These are phyloP conservation scores for Formica selysi DNA, from an alignment of 1,140 invertebrate genomes.

Conservation along the genomic window DNA sequence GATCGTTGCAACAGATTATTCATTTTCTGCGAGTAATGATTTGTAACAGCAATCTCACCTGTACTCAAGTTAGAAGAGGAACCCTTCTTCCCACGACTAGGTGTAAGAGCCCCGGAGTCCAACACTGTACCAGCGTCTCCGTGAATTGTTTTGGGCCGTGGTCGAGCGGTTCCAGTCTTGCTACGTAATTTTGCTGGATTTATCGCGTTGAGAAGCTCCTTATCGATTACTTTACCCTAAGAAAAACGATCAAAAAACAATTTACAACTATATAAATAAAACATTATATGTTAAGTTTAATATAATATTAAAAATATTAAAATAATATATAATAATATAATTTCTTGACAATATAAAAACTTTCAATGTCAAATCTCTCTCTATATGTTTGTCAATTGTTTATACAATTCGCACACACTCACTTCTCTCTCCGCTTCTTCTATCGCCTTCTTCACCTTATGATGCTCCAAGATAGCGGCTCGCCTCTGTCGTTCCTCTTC, in stretches of 20 bases:
- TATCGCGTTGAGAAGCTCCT: slow-evolving; percentile 90
- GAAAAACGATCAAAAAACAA: slow-evolving; percentile 37
- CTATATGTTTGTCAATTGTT: too few relatives aligned
- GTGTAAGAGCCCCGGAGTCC: slow-evolving; percentile 91
- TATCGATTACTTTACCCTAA: slow-evolving; percentile 92
- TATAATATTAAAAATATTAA: too few relatives aligned
- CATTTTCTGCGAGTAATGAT: slow-evolving; percentile 26
- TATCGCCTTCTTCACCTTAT: slow-evolving; percentile 97
- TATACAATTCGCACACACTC: slow-evolving; percentile 37
- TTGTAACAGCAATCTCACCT: slow-evolving; percentile 86
- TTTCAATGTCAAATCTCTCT: too few relatives aligned
- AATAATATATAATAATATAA: too few relatives aligned
- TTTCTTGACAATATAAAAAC: too few relatives aligned
- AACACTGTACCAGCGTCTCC: slow-evolving; percentile 93
- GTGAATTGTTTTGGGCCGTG: slow-evolving; percentile 95
- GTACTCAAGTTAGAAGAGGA: slow-evolving; percentile 92
- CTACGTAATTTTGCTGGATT: slow-evolving; percentile 88
- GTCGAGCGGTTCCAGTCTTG: slow-evolving; percentile 88
- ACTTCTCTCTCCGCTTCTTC: slow-evolving; percentile 97
- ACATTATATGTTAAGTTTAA: slow-evolving; percentile 27
- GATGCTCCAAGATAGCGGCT: slow-evolving; percentile 96
- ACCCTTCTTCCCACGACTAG: slow-evolving; percentile 92
- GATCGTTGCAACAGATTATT: slow-evolving; percentile 54
- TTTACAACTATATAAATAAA: slow-evolving; percentile 11
- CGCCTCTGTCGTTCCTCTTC: slow-evolving; percentile 95